phyloP scores from a whole-genome alignment of 2,888 invertebrate species.

The Dusona sp. region DNA sequence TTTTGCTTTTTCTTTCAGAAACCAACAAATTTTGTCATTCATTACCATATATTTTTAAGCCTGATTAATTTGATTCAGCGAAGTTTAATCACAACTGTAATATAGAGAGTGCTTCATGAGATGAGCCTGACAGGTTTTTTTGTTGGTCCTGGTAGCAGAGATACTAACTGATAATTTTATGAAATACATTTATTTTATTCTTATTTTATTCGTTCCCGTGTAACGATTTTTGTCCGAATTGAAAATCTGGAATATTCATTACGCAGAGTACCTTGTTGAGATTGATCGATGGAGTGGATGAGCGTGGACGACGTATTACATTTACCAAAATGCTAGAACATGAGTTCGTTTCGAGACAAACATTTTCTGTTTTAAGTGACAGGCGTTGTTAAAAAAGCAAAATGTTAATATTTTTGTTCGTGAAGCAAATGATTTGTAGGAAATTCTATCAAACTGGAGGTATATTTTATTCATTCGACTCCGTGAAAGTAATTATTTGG shows the following conservation, averaged over 20 bases:
- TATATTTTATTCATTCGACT: neutral
- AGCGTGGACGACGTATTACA: too few relatives aligned
- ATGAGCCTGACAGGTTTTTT: neutral
- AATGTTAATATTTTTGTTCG: neutral
- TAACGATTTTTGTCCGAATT: neutral
- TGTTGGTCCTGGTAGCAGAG: neutral
- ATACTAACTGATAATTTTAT: neutral
- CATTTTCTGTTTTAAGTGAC: too few relatives aligned
- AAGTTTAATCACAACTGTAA: neutral
- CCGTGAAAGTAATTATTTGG: neutral
- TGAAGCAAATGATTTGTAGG: neutral
- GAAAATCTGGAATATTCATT: neutral
- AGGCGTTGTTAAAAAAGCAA: neutral
- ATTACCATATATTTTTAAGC: too few relatives aligned
- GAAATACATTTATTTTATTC: neutral
- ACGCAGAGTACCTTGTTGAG: neutral
- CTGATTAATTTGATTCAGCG: too few relatives aligned
- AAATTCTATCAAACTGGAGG: neutral
- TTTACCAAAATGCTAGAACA: too few relatives aligned
- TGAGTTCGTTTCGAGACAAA: neutral
- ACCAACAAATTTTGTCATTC: too few relatives aligned
- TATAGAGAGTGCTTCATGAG: neutral
- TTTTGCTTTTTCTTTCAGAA: too few relatives aligned
- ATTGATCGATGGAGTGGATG: neutral
- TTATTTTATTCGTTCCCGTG: neutral